Evolutionary conservation across 2,888 invertebrate species (phyloP).

Genomic region (Oligia fasciuncula): DNA sequence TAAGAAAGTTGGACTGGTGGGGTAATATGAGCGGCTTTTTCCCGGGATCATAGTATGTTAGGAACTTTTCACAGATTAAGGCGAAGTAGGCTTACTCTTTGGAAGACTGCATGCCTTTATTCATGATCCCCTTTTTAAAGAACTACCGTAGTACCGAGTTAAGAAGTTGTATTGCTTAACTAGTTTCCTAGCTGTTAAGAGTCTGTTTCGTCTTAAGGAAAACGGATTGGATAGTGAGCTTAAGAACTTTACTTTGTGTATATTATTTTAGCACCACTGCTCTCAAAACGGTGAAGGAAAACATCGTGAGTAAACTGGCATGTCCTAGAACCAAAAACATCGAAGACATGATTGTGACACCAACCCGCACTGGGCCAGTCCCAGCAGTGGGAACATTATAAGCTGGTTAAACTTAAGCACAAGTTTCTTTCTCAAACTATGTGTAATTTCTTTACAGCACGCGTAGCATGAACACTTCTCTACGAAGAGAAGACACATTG

Average conservation of each 20-base stretch:
- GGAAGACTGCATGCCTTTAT: conserved; percentile 25
- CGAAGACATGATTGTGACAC: not conserved
- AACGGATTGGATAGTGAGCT: not conserved
- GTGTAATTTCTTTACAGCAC: not conserved
- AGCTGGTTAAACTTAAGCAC: not conserved
- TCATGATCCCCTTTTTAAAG: conserved; percentile 7
- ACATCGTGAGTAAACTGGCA: not conserved
- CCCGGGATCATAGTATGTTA: conserved; percentile 41
- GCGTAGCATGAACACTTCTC: no score
- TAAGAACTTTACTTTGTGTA: not conserved
- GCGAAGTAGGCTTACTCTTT: conserved; percentile 27
- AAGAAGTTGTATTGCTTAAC: not conserved
- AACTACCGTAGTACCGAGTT: not conserved
- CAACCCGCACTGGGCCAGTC: not conserved
- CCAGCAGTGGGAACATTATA: not conserved
- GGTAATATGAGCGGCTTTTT: conserved; percentile 43
- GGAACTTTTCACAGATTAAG: conserved; percentile 39
- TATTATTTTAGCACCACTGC: not conserved
- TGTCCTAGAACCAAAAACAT: not conserved
- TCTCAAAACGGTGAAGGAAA: not conserved
- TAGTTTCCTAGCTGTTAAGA: not conserved
- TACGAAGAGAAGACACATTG: no score
- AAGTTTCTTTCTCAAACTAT: not conserved
- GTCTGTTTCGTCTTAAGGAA: not conserved
- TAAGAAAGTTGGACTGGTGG: conserved; percentile 45